Percentiles rank a stretch among this genome's conserved stretches.
Conservation (phyloP, 2,797 vertebrate species). For the Oreonectes daqikongensis region DNA sequence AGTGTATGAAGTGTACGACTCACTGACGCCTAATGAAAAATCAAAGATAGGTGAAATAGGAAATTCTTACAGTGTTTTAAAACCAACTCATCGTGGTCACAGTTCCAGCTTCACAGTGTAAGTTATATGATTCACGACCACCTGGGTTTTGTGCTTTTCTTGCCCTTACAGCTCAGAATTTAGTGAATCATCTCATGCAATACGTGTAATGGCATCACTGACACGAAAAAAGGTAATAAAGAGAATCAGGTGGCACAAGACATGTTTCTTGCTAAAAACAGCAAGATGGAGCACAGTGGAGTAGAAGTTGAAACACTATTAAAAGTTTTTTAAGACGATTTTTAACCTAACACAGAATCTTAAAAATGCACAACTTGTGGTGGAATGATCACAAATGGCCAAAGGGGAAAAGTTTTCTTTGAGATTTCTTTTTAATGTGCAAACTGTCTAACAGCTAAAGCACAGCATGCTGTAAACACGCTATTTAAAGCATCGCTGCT, state of each 20-base stretch:
- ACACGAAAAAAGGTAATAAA: not conserved
- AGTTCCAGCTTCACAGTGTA: conserved; percentile 58
- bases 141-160: conserved; percentile 73
- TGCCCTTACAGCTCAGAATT: conserved; percentile 61
- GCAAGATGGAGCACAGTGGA: not conserved
- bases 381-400: not conserved
- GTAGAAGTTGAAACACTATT: not conserved
- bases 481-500: not conserved
- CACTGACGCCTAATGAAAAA: conserved; percentile 30
- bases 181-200: conserved; percentile 54
- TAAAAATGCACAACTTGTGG: not conserved
- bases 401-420: not conserved
- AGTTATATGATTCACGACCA: too few species aligned
- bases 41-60: conserved; percentile 35
- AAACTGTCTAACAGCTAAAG: conserved; percentile 10
- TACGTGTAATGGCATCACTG: conserved; percentile 59
- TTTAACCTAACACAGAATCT: not conserved
- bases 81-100: conserved; percentile 54
- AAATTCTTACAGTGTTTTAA: conserved; percentile 48
- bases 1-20: not conserved
- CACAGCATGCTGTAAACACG: not conserved
- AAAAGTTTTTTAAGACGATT: not conserved
- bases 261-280: conserved; percentile 17
- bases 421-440: not conserved
- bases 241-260: conserved; percentile 4